Conservation (phyloP, 2,888 invertebrate genomes). For the Platynereis dumerilii region DNA sequence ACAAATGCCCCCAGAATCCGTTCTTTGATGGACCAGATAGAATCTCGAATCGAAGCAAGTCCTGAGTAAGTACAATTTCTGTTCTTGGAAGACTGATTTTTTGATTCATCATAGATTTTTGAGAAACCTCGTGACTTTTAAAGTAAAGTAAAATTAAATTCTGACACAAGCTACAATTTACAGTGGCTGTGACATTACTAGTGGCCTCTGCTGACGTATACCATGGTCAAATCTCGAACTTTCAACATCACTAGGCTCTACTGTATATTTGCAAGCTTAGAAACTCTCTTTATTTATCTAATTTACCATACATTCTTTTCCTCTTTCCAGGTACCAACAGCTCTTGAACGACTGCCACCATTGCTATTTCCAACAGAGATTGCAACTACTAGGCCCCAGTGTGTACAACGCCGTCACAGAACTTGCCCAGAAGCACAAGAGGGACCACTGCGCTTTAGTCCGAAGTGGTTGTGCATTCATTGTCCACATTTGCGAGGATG, state of each 20-base stretch:
- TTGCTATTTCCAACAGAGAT: conserved; percentile 79
- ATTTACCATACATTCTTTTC: too few species aligned
- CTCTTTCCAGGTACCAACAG: conserved; percentile 70
- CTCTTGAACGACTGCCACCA: conserved; percentile 81
- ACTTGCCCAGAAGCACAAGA: conserved; percentile 69
- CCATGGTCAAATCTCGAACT: too few species aligned
- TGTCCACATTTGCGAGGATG: conserved; percentile 93
- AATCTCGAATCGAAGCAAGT: conserved; percentile 76
- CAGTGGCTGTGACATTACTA: too few species aligned
- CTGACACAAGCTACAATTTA: too few species aligned
- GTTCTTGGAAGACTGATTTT: background rate
- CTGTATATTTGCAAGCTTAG: too few species aligned
- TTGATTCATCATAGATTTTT: too few species aligned
- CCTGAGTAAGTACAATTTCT: conserved; percentile 73
- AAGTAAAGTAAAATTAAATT: too few species aligned
- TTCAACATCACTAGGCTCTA: too few species aligned
- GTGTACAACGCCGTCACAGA: conserved; percentile 75
- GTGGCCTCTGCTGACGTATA: too few species aligned
- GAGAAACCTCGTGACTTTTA: too few species aligned
- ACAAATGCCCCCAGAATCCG: conserved; percentile 86
- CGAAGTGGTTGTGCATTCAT: conserved; percentile 88
- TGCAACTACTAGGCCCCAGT: conserved; percentile 74
- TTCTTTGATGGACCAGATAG: conserved; percentile 81
- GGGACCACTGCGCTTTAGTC: conserved; percentile 82
- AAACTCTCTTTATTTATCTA: too few species aligned